Evolutionary conservation across 2,888 invertebrate species (phyloP), one percentile per base, ranked within the genome.

Genomic region (Helobdella robusta): DNA sequence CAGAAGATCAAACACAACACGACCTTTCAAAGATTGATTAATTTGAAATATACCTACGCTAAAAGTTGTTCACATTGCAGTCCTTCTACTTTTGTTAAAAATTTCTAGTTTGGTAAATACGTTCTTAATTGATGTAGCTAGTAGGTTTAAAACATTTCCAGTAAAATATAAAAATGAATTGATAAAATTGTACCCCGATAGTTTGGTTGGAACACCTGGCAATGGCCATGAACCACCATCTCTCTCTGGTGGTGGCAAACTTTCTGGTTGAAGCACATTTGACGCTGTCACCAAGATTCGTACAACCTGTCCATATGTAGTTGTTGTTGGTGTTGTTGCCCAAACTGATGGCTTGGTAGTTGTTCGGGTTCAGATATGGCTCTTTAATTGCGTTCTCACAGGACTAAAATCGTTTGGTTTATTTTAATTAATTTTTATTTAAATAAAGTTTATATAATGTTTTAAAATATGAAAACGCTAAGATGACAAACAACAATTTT

Each of bases 211-310:
- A 68, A 75, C 91, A 91, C 74, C 89, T 89, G 69, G 88, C 87
- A 40, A 91, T 81, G 0, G 89, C 91, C 36, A 94, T 84, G 74
- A 89, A 94, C 93, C 94, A 94, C 93, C 93, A 94, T 34, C 93
- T 81, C 74, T 90, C 91, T 61, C 93, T 83, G 0, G 87, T 84
- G 0, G 90, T 89, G 2, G 86, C 81, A 77, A 91, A 92, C 64
- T 85, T 82, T 63, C 89, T 70, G 28, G 70, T 71, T 36, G 58
- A 64, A 25, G n/a, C 50, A 34, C 64, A 64, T 32, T 4, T 34
- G 36, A 64, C n/a, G 6, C 35, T 15, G n/a, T 54, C 40, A 15
- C 4, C 64, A 15, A n/a, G 25, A 15, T 4, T 56, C 8, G 35
- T 64, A n/a, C 54, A 64, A 34, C 56, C 64, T 36, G 56, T 25